Conservation (phyloP, 2,113 vertebrate species). For the Puntigrus tetrazona region DNA sequence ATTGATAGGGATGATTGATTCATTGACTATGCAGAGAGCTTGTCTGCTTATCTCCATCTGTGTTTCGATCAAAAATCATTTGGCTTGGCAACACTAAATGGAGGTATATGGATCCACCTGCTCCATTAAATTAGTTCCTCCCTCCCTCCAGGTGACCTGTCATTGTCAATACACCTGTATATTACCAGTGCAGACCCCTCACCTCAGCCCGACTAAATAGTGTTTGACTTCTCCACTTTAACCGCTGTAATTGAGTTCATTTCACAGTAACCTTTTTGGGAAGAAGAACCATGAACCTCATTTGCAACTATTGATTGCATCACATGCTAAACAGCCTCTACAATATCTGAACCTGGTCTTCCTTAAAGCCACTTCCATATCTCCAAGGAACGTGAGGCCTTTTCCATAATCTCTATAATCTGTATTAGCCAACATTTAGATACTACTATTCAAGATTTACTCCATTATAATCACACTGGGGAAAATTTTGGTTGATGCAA, state of each 20-base stretch:
- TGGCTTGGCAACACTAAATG: slow-evolving; percentile 46
- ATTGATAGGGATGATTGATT: slow-evolving; percentile 45
- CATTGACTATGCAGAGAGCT: slow-evolving; percentile 42
- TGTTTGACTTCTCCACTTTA: slow-evolving; percentile 62
- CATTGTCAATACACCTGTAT: slow-evolving; percentile 47
- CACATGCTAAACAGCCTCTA: slow-evolving; percentile 18
- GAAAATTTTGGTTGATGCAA: neutral
- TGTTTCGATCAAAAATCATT: slow-evolving; percentile 57
- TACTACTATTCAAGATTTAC: slow-evolving; percentile 5
- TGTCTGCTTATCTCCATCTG: slow-evolving; percentile 44
- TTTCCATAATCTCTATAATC: slow-evolving; percentile 29
- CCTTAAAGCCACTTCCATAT: neutral
- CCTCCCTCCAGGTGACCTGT: slow-evolving; percentile 44
- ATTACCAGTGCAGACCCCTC: slow-evolving; percentile 41
- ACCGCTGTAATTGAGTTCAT: slow-evolving; percentile 56
- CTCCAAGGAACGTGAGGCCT: neutral
- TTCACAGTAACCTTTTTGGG: slow-evolving; percentile 57
- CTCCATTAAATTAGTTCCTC: slow-evolving; percentile 53
- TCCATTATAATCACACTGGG: neutral
- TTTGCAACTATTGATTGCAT: slow-evolving; percentile 60
- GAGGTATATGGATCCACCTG: slow-evolving; percentile 56
- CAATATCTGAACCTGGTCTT: slow-evolving; percentile 18
- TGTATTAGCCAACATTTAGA: neutral
- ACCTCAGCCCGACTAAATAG: slow-evolving; percentile 43
- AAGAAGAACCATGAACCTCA: slow-evolving; percentile 59